These are phyloP conservation scores for Chauna torquata DNA, from an alignment of 2,113 vertebrate genomes.

Conservation along the genomic window DNA sequence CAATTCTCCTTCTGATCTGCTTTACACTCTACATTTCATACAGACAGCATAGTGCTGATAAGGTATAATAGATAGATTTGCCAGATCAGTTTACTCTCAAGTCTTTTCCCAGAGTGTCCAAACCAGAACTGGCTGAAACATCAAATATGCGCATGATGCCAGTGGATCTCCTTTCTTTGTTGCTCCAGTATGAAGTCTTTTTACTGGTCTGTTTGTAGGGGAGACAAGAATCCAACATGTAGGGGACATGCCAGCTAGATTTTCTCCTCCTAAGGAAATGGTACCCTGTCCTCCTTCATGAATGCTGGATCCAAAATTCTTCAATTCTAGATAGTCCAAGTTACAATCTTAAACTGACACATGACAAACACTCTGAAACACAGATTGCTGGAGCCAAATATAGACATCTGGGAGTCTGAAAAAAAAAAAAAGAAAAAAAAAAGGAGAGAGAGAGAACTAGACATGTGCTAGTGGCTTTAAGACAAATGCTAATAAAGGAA, in stretches of 20 bases:
- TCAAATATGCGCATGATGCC: background rate
- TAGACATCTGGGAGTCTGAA: slow-evolving; percentile 49
- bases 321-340: slow-evolving; percentile 32
- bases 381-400: slow-evolving; percentile 59
- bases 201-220: background rate
- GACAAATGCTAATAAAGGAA: slow-evolving; percentile 67
- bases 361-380: slow-evolving; percentile 49
- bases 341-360: slow-evolving; percentile 50
- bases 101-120: background rate
- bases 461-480: slow-evolving; percentile 47
- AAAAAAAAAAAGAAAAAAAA: background rate
- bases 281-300: background rate
- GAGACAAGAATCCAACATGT: background rate
- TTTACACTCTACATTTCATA: background rate
- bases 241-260: accelerated
- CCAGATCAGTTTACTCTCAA: background rate
- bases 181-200: background rate
- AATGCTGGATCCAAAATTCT: slow-evolving; percentile 21
- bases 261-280: background rate
- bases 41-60: background rate
- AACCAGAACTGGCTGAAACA: background rate
- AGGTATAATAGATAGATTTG: background rate
- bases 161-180: background rate
- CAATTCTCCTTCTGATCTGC: background rate
- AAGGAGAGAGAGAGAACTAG: background rate